These are phyloP conservation scores for Villa cingulata DNA, from an alignment of 2,888 invertebrate species.

Conservation along the genomic window DNA sequence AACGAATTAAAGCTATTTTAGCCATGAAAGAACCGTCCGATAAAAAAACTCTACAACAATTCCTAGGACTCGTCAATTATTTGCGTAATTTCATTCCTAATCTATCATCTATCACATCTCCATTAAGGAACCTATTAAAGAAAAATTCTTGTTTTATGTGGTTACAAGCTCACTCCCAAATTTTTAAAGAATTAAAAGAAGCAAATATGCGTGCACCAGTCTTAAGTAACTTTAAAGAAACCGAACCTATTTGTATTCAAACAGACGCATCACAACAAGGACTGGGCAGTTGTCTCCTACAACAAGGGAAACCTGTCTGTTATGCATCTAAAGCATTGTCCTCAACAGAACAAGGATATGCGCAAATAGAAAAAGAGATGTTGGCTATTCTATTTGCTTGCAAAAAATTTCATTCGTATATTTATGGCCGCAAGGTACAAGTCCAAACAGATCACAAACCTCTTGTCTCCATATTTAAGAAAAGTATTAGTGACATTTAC, in stretches of 20 bases:
- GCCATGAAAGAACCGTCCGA: background rate
- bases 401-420: background rate
- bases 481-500: constrained; percentile 1
- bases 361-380: constrained; percentile 3
- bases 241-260: background rate
- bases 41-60: constrained; percentile 6
- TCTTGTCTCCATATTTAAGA: background rate
- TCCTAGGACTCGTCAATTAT: constrained; percentile 8
- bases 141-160: constrained; percentile 2
- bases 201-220: no score
- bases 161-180: background rate
- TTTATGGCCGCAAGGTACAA: background rate
- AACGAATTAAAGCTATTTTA: background rate
- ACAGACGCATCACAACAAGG: background rate
- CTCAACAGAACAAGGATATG: background rate
- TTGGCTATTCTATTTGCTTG: background rate
- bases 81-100: constrained; percentile 5
- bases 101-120: constrained; percentile 1
- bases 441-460: constrained; percentile 1
- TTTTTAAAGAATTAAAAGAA: no score
- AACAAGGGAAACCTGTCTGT: background rate
- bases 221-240: background rate
- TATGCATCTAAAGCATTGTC: background rate
- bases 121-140: constrained; percentile 5
- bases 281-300: background rate